Percentiles rank a stretch among this genome's conserved stretches.
Conservation (phyloP, 2,888 invertebrate species). For the Clostera curtula region DNA sequence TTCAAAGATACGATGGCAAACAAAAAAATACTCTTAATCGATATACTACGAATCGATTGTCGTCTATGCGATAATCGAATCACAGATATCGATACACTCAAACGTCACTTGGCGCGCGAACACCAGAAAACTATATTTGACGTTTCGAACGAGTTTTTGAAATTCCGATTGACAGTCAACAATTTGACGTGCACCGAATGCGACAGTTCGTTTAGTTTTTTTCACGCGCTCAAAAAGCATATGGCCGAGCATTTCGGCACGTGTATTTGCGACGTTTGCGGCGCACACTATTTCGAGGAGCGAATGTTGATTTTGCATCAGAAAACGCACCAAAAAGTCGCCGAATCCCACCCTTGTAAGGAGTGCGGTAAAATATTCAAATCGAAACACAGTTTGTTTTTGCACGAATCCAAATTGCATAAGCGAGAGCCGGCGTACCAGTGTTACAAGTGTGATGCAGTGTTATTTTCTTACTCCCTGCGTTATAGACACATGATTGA, state of each 20-base stretch:
- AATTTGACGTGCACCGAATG: constrained; percentile 46
- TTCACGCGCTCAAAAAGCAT: constrained; percentile 54
- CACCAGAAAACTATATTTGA: constrained; percentile 38
- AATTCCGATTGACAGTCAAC: constrained; percentile 40
- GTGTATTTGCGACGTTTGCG: constrained; percentile 56
- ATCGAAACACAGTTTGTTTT: constrained; percentile 51
- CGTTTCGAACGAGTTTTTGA: constrained; percentile 43
- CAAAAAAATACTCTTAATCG: constrained; percentile 44
- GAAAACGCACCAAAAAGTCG: constrained; percentile 46
- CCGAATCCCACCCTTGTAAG: constrained; percentile 62
- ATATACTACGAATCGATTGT: constrained; percentile 49
- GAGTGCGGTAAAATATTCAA: constrained; percentile 62
- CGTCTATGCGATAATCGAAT: constrained; percentile 42
- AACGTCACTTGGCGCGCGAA: constrained; percentile 32
- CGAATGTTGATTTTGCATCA: constrained; percentile 57
- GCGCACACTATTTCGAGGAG: constrained; percentile 64
- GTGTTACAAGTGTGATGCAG: constrained; percentile 55
- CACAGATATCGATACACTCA: constrained; percentile 35
- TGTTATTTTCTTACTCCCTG: constrained; percentile 49
- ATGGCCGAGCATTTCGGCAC: constrained; percentile 62
- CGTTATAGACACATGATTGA: constrained; percentile 57
- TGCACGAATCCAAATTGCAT: constrained; percentile 49
- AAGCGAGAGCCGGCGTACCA: constrained; percentile 56
- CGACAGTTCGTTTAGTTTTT: constrained; percentile 36
- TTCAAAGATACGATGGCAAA: constrained; percentile 37